Conservation (phyloP, 2,888 invertebrate species). For the Pristionchus maxplancki region DNA sequence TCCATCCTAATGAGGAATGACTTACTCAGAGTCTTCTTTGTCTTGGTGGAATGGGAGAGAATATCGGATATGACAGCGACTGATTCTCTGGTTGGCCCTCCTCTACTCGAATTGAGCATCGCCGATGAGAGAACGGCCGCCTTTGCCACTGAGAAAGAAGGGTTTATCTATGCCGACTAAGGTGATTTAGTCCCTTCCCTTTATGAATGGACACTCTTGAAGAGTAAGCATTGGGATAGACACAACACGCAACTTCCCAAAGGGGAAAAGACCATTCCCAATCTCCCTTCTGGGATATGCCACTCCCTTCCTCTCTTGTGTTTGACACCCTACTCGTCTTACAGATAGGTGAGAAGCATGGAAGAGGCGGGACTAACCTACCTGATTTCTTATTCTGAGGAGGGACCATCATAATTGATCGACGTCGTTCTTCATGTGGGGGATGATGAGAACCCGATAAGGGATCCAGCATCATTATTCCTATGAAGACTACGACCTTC, state of each 20-base stretch:
- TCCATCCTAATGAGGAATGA: background rate
- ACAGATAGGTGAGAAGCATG: background rate
- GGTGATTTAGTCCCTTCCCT: conserved; percentile 12
- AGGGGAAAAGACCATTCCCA: background rate
- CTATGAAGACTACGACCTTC: conserved; percentile 38
- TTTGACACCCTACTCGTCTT: conserved; percentile 24
- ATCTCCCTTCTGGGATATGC: background rate
- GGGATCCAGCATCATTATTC: conserved; percentile 36
- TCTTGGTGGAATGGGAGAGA: conserved; percentile 56
- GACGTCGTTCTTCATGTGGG: background rate
- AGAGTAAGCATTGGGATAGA: background rate
- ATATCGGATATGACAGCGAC: conserved; percentile 69
- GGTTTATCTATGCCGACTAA: background rate
- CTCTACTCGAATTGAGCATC: conserved; percentile 59
- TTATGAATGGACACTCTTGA: background rate
- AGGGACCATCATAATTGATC: conserved; percentile 43
- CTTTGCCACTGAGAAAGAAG: conserved; percentile 68
- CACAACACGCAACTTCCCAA: background rate
- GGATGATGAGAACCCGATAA: conserved; percentile 40
- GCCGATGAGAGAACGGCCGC: conserved; percentile 71
- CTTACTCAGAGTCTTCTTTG: conserved; percentile 28
- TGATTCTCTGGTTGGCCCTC: conserved; percentile 61
- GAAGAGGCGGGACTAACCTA: background rate
- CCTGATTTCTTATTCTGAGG: conserved; percentile 50
- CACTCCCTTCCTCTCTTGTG: background rate